Base-by-base conservation (phyloP, 2,113 vertebrate species). In the Lepus timidus region DNA sequence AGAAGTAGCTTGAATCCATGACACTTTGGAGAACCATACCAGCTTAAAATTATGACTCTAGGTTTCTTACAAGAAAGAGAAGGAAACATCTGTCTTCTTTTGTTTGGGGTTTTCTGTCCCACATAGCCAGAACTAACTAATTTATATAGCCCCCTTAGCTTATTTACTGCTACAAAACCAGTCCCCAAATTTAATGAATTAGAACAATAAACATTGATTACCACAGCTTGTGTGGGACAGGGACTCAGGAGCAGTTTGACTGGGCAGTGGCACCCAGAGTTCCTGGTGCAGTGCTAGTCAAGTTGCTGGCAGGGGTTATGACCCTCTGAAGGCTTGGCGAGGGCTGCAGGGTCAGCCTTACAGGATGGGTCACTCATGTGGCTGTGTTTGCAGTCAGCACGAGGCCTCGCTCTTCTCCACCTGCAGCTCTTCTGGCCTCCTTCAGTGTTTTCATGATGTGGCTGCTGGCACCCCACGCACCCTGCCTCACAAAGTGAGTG, bases 161-260 rank as follows among this genome's bases (percentile, higher is more conserved):
- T 76, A 36, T 68, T 62, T 95, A n/a, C n/a, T 93, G 11, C 31
- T 62, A 29, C 3, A 36, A 78, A 89, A 78, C 31, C 55, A 55
- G 31, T 29, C 19, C 36, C n/a, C 2, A 44, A 39, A 49, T 88
- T 16, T 29, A 36, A 44, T 51, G 36, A 76, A 44, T 85, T 88
- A 55, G 70, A 84, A 82, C 36, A 58, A 8, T 7, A 19, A 71
- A 29, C 22, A 23, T 88, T 16, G 55, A 39, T 85, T 70, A 33
- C 36, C 71, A 29, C 19, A 75, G 62, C 44, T 39, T 70, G 33
- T 62, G 39, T 58, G 52, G 31, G 16, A 27, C 3, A 49, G 36
- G 62, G 55, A n/a, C 36, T 36, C 9, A 20, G 79, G 67, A 73
- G 36, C 27, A 39, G 29, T 22, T 17, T 31, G 51, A 4, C 61